Base-by-base conservation (phyloP, 2,797 vertebrate genomes). In the Sebastes trivittatus region DNA sequence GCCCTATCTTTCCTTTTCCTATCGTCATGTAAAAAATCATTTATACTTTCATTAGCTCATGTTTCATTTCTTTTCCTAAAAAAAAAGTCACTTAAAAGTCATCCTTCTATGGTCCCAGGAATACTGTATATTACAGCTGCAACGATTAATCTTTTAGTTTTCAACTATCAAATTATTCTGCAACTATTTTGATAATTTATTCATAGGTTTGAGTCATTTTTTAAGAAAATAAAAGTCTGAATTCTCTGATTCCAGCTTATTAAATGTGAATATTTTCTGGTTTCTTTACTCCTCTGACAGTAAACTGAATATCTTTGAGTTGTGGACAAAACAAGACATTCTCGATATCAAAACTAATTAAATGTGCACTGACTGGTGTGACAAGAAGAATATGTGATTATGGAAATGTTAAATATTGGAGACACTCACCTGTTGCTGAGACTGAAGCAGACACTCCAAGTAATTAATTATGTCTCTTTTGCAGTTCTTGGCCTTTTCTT, bases 401-500 rank as follows among this genome's bases (percentile, higher is more conserved):
- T 62, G 3, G 9, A 42, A 14, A 61, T 18, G n/a, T 30, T 6
- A 7, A 71, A 56, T 25, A 8, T 42, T 42, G 14, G 49, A n/a
- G 25, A 54, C 9, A 34, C 95, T 92, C 93, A 99, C 98, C 96
- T 99, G 98, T 36, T 99, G 98, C 94, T 99, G 97, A 58, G 98
- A 97, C 89, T 96, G 96, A 5, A 98, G 77, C 59, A 98, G 89
- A 0, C 93, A 96, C 94, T 99, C 97, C 89, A 99, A 91, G 90
- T 99, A 99, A 79, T 96, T 97, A 3, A 97, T 94, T 75, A 99
- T 96, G 0, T 98, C 96, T 84, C 88, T 97, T 92, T 96, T 98
- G 92, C 98, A 99, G 93, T 98, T 97, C 93, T 95, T 97, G 42
- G 97, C 95, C 92, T 97, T 98, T 90, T 98, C 97, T 94, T 97